These are phyloP conservation scores for Ginglymostoma cirratum DNA, from an alignment of 2,113 vertebrate species.

Conservation along the genomic window DNA sequence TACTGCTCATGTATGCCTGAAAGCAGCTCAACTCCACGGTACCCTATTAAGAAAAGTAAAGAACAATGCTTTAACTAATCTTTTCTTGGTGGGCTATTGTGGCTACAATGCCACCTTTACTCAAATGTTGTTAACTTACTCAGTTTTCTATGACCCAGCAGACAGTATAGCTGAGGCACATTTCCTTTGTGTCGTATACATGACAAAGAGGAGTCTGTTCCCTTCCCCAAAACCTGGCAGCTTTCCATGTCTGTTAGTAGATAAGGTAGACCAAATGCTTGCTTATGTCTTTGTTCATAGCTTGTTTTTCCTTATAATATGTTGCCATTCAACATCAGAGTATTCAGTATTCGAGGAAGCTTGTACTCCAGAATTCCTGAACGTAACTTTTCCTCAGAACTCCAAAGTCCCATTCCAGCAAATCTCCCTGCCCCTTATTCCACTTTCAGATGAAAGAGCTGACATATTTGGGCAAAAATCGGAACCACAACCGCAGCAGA, in stretches of 20 bases:
- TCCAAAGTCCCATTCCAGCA: background rate
- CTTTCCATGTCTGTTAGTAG: background rate
- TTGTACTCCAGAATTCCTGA: background rate
- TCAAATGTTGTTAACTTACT: background rate
- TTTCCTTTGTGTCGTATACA: background rate
- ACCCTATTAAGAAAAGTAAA: conserved; percentile 47
- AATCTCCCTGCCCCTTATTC: background rate
- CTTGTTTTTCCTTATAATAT: too few relatives aligned
- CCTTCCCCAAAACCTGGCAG: too few relatives aligned
- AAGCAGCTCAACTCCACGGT: conserved; percentile 59
- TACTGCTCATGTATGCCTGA: conserved; percentile 43
- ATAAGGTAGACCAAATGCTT: background rate
- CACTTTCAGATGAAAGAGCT: background rate
- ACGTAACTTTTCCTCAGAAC: background rate
- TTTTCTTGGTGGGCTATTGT: background rate
- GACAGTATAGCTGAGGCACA: background rate
- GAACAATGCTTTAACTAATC: background rate
- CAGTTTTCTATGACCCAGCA: background rate
- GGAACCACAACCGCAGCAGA: background rate
- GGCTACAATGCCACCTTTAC: background rate
- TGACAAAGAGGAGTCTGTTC: background rate
- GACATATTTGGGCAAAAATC: background rate
- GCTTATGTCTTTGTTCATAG: too few relatives aligned
- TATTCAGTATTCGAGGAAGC: background rate
- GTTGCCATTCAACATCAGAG: too few relatives aligned